A percentile compares a stretch with the other conserved stretches of the same genome.
These are phyloP conservation scores for Enchytraeus crypticus DNA, from an alignment of 2,888 invertebrate genomes.

Conservation along the genomic window DNA sequence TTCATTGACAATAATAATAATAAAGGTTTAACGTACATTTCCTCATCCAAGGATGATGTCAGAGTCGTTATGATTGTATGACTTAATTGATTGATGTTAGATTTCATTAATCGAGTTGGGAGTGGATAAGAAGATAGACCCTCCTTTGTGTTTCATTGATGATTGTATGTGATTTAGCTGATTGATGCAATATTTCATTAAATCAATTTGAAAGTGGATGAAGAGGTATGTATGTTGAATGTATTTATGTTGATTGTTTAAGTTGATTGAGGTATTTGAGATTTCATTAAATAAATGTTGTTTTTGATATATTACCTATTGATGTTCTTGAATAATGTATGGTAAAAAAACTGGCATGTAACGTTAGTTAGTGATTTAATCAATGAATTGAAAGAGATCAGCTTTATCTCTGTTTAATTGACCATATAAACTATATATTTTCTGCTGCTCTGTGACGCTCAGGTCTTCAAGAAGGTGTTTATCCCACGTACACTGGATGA, in stretches of 20 bases:
- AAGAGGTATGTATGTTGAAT: too few relatives aligned
- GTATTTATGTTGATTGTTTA: too few relatives aligned
- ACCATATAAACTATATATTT: too few relatives aligned
- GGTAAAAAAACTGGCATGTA: neutral
- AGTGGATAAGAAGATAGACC: neutral
- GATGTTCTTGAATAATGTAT: neutral
- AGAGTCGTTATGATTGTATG: neutral
- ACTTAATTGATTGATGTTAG: neutral
- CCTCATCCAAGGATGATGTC: too few relatives aligned
- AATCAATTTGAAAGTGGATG: neutral
- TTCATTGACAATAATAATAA: too few relatives aligned
- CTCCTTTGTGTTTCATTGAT: neutral
- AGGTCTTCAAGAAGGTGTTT: constrained; percentile 76
- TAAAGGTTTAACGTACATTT: too few relatives aligned
- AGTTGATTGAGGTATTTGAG: too few relatives aligned
- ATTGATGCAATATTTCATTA: neutral
- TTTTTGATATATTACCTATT: neutral
- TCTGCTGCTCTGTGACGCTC: too few relatives aligned
- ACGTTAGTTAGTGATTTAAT: neutral
- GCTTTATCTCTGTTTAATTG: too few relatives aligned
- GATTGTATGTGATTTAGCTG: neutral
- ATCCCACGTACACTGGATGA: constrained; percentile 87
- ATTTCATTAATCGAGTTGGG: neutral
- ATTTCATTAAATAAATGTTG: too few relatives aligned
- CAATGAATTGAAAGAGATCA: neutral